These are phyloP conservation scores for Neofelis nebulosa DNA, from an alignment of 2,113 vertebrate species.

Conservation along the genomic window DNA sequence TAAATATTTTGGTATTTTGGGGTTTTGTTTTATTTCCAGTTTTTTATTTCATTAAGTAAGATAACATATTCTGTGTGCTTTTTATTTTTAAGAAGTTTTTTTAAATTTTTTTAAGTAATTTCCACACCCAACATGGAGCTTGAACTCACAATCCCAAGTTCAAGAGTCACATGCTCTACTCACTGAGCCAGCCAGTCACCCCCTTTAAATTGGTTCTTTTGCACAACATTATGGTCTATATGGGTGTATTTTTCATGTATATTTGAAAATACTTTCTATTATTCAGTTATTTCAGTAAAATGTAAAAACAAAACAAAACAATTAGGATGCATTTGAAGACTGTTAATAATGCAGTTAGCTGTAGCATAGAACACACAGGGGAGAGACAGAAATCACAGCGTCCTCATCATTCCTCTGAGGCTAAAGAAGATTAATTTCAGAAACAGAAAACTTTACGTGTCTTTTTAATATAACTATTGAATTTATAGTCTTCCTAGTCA, in stretches of 20 bases:
- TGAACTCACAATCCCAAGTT: neutral
- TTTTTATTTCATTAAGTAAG: neutral
- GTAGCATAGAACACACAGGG: neutral
- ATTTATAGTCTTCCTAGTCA: constrained; percentile 63
- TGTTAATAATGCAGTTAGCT: neutral
- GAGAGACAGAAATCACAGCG: neutral
- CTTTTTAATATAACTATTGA: constrained; percentile 1
- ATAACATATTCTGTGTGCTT: neutral
- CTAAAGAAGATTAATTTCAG: neutral
- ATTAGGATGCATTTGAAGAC: neutral
- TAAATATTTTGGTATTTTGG: neutral
- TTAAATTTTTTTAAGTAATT: neutral
- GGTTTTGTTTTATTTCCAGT: neutral
- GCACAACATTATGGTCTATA: neutral
- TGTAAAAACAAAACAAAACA: too few species aligned
- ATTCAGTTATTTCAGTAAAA: neutral
- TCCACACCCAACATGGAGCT: neutral
- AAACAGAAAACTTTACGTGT: neutral
- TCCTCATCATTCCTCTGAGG: neutral
- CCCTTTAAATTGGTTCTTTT: neutral
- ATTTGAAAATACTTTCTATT: constrained; percentile 36
- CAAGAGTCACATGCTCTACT: neutral
- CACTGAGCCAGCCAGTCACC: neutral
- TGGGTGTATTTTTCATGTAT: neutral
- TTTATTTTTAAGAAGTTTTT: constrained; percentile 4